Base-by-base conservation (phyloP, 37 sponge, comb jelly and placozoan species). In the Cliona cf. orientalis region DNA sequence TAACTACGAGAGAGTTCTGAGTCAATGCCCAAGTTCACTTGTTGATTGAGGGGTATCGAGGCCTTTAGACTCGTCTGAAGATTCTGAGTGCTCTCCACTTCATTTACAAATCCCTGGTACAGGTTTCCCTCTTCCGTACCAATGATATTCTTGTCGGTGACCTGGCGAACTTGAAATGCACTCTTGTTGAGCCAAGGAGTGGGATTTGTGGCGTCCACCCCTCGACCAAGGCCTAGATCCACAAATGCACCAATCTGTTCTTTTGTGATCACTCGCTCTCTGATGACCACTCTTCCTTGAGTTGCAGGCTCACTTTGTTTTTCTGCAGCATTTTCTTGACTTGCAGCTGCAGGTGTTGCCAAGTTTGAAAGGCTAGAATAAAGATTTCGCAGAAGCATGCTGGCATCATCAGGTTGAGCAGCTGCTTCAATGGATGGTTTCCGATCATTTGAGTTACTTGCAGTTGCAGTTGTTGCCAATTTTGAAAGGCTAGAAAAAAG, bases 71-170 rank as follows among this genome's bases (percentile, higher is more conserved):
- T 49, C 14, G 53, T 49, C 14, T 49, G 53, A 14, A 49, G 14
- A 49, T 49, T 9, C 14, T 49, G 14, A 19, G 53, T 49, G 53
- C 53, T 49, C 53, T 49, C 53, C 9, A 49, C 53, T 49, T 49
- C 53, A 49, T 49, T 49, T 9, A 49, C 53, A 49, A 49, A 49
- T 49, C 53, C 53, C 14, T 49, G 53, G 14, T 49, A 49, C 53
- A 49, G 14, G 53, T 49, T 49, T 9, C 87, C 87, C 66, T 87
- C 80, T 45, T 87, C 87, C 1, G 75, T 87, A 12, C 87, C 87
- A 41, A 87, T 40, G 33, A 87, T 45, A 61, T 56, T 72, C 2
- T 70, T 46, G 1, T n/a, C 28, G 14, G 58, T 55, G 9, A 81
- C 81, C 9, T 29, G 39, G 31, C 81, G 66, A 21, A 57, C 81